Base-by-base conservation (phyloP, 1,140 invertebrate species). In the Notospermus geniculatus region DNA sequence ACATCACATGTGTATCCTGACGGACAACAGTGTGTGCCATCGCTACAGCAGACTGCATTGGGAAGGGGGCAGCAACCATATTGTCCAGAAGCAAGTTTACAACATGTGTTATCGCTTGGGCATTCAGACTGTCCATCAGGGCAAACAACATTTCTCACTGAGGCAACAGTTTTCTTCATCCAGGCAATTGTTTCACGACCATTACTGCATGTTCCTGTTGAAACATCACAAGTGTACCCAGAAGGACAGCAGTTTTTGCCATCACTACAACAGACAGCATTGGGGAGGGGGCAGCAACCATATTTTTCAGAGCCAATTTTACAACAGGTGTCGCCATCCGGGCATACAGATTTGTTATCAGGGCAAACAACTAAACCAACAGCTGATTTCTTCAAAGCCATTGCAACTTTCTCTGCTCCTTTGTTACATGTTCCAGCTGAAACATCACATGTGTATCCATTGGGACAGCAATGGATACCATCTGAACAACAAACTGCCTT, bases 211-310 rank as follows among this genome's bases (percentile, higher is more conserved):
- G 41, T 11, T 23, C 27, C 53, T 32, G 28, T 29, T 11, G 27
- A 36, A 36, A 36, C 45, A 32, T 70, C 56, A 63, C 70, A 72
- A 13, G 53, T 62, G n/a, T 60, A 64, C 13, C 68, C 64, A 36
- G 39, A 28, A 7, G 68, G 70, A 64, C 70, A 72, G 58, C 70
- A 72, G 46, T 71, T 64, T 15, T 36, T 28, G 13, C 65, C 36
- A 65, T 72, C 66, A 57, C 30, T 19, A 59, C 70, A 71, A 45
- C 68, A 71, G 17, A 68, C 68, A 45, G 69, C 69, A 67, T 7
- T 19, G 19, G 46, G 46, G 9, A 23, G 46, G n/a, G 46, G 46
- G n/a, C 46, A 50, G n/a, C 46, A 50, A 7, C 46, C 46, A 27
- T 50, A 50, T n/a, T 19, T 50, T 5, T 27, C 46, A 36, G 4